Evolutionary conservation across 1,140 invertebrate species (phyloP).

Genomic region (Neomicropteryx cornuta): DNA sequence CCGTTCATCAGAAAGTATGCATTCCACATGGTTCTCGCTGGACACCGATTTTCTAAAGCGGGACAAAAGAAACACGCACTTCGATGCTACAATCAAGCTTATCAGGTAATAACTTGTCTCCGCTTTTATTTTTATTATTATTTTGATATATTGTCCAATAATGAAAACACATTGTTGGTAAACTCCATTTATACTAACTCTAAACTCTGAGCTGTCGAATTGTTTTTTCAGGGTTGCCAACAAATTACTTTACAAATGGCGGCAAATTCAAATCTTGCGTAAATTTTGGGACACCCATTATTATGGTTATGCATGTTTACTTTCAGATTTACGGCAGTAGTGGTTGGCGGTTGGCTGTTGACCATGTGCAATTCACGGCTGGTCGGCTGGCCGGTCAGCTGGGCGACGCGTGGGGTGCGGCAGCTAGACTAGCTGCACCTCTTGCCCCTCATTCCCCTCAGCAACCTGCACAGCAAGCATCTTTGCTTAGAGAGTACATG

Average conservation of each 20-base stretch:
- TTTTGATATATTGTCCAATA: too few relatives aligned
- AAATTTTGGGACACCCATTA: too few relatives aligned
- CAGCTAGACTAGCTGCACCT: conserved; percentile 67
- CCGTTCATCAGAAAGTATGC: conserved; percentile 85
- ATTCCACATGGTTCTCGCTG: conserved; percentile 94
- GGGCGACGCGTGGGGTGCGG: conserved; percentile 62
- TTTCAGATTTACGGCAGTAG: conserved; percentile 64
- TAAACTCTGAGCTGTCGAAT: too few relatives aligned
- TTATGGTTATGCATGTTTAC: conserved; percentile 4
- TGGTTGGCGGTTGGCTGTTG: conserved; percentile 83
- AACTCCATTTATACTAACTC: too few relatives aligned
- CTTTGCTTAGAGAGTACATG: conserved; percentile 83
- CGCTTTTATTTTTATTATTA: too few relatives aligned
- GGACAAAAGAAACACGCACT: conserved; percentile 84
- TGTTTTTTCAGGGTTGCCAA: too few relatives aligned
- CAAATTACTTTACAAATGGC: too few relatives aligned
- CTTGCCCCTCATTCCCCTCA: conserved; percentile 67
- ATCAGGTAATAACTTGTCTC: conserved; percentile 71
- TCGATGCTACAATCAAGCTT: conserved; percentile 83
- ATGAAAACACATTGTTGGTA: background rate
- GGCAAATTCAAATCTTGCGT: too few relatives aligned
- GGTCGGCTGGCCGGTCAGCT: conserved; percentile 77
- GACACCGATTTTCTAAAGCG: conserved; percentile 85
- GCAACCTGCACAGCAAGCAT: conserved; percentile 64
- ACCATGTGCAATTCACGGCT: conserved; percentile 91